Evolutionary conservation across 2,797 vertebrate species (phyloP).

Genomic region (Sebastes vulpes): DNA sequence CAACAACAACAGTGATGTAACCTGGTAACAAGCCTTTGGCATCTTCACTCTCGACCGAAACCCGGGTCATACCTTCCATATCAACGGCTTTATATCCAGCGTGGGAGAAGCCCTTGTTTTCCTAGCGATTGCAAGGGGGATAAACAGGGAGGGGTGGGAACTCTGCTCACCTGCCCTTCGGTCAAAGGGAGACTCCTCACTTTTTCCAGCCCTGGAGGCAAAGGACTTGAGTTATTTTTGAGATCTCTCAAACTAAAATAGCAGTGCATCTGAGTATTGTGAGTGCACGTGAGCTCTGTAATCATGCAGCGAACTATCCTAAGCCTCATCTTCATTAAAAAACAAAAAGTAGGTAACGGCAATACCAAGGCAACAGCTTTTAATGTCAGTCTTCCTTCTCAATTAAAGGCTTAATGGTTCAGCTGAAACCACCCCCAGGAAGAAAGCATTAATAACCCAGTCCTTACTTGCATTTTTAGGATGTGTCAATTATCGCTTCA

Average conservation of each 20-base stretch:
- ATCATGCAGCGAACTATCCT: slow-evolving; percentile 53
- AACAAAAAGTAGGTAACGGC: slow-evolving; percentile 68
- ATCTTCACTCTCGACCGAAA: slow-evolving; percentile 82
- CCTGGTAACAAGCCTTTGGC: slow-evolving; percentile 87
- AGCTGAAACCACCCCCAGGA: slow-evolving; percentile 81
- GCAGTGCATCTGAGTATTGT: slow-evolving; percentile 55
- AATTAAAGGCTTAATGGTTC: slow-evolving; percentile 87
- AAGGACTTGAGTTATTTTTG: slow-evolving; percentile 81
- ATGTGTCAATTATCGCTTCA: slow-evolving; percentile 84
- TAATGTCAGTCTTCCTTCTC: slow-evolving; percentile 85
- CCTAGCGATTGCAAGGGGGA: slow-evolving; percentile 67
- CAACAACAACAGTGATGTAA: slow-evolving; percentile 89
- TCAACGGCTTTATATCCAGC: slow-evolving; percentile 74
- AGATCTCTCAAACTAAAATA: slow-evolving; percentile 79
- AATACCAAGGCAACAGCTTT: slow-evolving; percentile 80
- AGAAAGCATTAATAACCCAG: slow-evolving; percentile 85
- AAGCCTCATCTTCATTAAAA: slow-evolving; percentile 78
- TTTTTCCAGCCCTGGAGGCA: slow-evolving; percentile 85
- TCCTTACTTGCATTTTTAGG: slow-evolving; percentile 84
- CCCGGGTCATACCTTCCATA: slow-evolving; percentile 85
- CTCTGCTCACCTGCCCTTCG: slow-evolving; percentile 81
- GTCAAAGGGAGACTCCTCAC: slow-evolving; percentile 78
- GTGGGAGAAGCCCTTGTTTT: slow-evolving; percentile 83
- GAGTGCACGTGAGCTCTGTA: slow-evolving; percentile 57
- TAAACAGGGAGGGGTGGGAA: slow-evolving; percentile 80